phyloP scores from a whole-genome alignment of 2,797 vertebrate genomes.

The Typhlichthys subterraneus region DNA sequence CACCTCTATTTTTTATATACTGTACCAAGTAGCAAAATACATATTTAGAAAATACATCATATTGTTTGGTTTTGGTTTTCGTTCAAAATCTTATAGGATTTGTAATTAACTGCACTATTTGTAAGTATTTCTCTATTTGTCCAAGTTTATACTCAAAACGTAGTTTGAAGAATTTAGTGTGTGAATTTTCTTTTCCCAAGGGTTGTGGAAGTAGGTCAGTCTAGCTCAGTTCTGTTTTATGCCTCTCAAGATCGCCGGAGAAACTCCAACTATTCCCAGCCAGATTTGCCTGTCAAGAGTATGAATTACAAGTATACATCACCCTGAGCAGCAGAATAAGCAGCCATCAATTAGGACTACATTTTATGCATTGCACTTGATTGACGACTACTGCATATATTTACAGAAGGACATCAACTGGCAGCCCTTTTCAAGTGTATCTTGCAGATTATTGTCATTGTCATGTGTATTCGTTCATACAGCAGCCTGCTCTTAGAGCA shows the following conservation, averaged over 20 bases:
- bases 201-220: constrained; percentile 37
- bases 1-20: too few species aligned
- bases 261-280: not conserved
- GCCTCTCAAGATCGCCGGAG: constrained; percentile 14
- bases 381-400: too few species aligned
- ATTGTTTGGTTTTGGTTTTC: constrained; percentile 14
- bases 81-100: not conserved
- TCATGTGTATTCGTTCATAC: too few species aligned
- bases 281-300: not conserved
- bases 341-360: too few species aligned
- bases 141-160: too few species aligned
- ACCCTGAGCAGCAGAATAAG: not conserved
- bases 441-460: too few species aligned
- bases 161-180: constrained; percentile 3
- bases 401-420: too few species aligned
- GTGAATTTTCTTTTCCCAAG: constrained; percentile 7
- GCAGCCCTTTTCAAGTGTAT: too few species aligned
- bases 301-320: not conserved
- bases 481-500: too few species aligned
- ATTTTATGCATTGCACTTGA: too few species aligned
- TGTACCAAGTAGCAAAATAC: too few species aligned
- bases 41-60: constrained; percentile 8
- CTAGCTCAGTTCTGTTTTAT: constrained; percentile 28
- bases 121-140: constrained; percentile 16
- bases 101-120: not conserved